Percentiles rank a stretch among this genome's conserved stretches.
These are phyloP conservation scores for Leuciscus idus DNA, from an alignment of 2,113 vertebrate species.

Conservation along the genomic window DNA sequence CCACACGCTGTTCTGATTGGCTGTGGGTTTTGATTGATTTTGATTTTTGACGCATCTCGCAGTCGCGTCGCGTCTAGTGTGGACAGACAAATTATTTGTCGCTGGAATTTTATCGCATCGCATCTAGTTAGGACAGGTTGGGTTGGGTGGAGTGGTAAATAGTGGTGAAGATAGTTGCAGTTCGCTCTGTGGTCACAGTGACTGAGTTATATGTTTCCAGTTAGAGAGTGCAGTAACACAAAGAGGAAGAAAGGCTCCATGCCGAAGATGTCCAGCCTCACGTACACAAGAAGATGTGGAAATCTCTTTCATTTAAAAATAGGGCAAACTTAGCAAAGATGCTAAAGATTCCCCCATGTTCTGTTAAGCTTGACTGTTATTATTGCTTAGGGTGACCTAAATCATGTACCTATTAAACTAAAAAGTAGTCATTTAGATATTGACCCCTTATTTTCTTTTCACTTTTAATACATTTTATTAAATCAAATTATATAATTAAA, in stretches of 20 bases:
- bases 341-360: neutral
- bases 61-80: too few species aligned
- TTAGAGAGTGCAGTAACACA: slow-evolving; percentile 62
- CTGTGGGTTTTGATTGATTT: too few species aligned
- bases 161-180: slow-evolving; percentile 72
- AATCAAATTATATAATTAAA: neutral
- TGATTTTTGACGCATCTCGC: too few species aligned
- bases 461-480: neutral
- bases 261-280: slow-evolving; percentile 69
- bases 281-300: slow-evolving; percentile 45
- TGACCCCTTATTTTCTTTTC: too few species aligned
- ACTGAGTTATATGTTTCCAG: slow-evolving; percentile 52
- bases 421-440: too few species aligned
- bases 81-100: too few species aligned
- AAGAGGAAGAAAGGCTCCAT: slow-evolving; percentile 83
- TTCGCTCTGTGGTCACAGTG: slow-evolving; percentile 69
- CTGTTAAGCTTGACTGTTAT: neutral
- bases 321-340: neutral
- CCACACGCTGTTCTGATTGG: too few species aligned
- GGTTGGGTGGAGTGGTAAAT: slow-evolving; percentile 34
- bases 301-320: neutral
- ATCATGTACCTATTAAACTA: neutral
- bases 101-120: too few species aligned
- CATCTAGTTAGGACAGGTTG: neutral
- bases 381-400: neutral